A percentile compares a stretch with the other conserved stretches of the same genome.
phyloP scores from a whole-genome alignment of 2,113 vertebrate species.

The cat (Felis catus) region F.catus_Fca126_mat1.0 CM031411.1:6045001-6045500 shows the following conservation, averaged over 20 bases:
- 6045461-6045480: too few relatives aligned
- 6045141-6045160: background rate
- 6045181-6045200: background rate
- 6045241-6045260: background rate
- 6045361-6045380: too few relatives aligned
- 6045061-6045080: background rate
- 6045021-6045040: accelerated
- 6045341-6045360: too few relatives aligned
- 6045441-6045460: too few relatives aligned
- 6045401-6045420: too few relatives aligned
- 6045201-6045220: background rate
- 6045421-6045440: too few relatives aligned
- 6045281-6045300: background rate
- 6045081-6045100: too few relatives aligned
- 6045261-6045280: background rate
- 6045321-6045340: background rate
- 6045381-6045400: too few relatives aligned
- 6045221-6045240: background rate
- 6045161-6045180: background rate
- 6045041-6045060: accelerated
- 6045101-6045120: too few relatives aligned
- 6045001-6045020: accelerated
- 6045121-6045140: background rate
- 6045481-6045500: too few relatives aligned
- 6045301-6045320: background rate